These are phyloP conservation scores for Pseudochaenichthys georgianus DNA, from an alignment of 2,797 vertebrate species.

Conservation along the genomic window DNA sequence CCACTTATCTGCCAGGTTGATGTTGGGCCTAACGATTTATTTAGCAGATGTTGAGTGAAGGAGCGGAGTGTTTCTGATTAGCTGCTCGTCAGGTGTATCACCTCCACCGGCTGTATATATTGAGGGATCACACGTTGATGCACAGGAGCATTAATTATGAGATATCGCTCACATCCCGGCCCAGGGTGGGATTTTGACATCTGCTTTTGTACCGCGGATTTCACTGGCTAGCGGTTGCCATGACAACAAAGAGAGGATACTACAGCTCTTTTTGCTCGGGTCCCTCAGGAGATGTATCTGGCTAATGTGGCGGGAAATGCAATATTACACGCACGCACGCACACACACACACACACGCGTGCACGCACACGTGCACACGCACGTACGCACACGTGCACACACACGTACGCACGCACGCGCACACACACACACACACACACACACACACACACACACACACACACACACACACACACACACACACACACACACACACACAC, in stretches of 20 bases:
- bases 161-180: slow-evolving; percentile 34
- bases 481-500: slow-evolving; percentile 29
- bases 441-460: slow-evolving; percentile 29
- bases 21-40: slow-evolving; percentile 22
- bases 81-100: slow-evolving; percentile 29
- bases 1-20: slow-evolving; percentile 10
- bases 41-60: slow-evolving; percentile 20
- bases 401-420: slow-evolving; percentile 65
- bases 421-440: slow-evolving; percentile 33
- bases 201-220: slow-evolving; percentile 58
- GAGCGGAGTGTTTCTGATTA: slow-evolving; percentile 29
- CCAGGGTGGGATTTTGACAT: slow-evolving; percentile 68
- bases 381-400: background rate
- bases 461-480: slow-evolving; percentile 38
- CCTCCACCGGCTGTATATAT: slow-evolving; percentile 32
- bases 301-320: slow-evolving; percentile 83
- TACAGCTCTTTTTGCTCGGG: slow-evolving; percentile 58
- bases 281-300: slow-evolving; percentile 79
- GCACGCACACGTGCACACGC: slow-evolving; percentile 38
- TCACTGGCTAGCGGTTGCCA: slow-evolving; percentile 78
- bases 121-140: slow-evolving; percentile 10
- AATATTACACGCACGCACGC: slow-evolving; percentile 68
- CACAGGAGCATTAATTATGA: slow-evolving; percentile 37
- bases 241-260: slow-evolving; percentile 79
- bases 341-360: slow-evolving; percentile 8